A percentile compares a stretch with the other conserved stretches of the same genome.
Evolutionary conservation across 2,888 invertebrate genomes (phyloP).

Genomic region (Acronicta aceris): DNA sequence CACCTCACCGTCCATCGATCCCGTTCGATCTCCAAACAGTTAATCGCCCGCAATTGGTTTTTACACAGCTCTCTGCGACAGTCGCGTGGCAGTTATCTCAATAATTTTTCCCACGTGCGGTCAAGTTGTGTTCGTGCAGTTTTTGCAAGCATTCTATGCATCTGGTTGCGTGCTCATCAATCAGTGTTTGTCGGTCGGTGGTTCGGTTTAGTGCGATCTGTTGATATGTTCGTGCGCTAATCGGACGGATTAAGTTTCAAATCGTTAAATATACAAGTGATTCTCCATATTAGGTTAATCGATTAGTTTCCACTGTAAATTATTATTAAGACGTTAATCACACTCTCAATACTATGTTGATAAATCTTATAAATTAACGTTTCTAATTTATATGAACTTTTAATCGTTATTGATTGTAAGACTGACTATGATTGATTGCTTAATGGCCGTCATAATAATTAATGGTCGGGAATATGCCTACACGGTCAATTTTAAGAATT

Average conservation of each 20-base stretch:
- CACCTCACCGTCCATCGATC: conserved; percentile 70
- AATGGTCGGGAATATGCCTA: conserved; percentile 3
- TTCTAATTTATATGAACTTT: conserved; percentile 21
- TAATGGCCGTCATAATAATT: conserved; percentile 8
- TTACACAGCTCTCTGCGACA: conserved; percentile 51
- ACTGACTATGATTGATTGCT: conserved; percentile 24
- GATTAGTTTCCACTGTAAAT: conserved; percentile 7
- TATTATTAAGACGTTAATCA: conserved; percentile 1
- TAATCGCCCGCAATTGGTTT: conserved; percentile 70
- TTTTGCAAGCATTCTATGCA: conserved; percentile 56
- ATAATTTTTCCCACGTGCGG: conserved; percentile 55
- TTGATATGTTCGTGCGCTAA: conserved; percentile 20
- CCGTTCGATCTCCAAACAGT: conserved; percentile 71
- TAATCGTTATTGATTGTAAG: conserved; percentile 13
- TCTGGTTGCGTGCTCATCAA: conserved; percentile 52
- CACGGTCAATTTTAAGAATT: neutral
- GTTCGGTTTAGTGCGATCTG: conserved; percentile 58
- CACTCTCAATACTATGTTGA: conserved; percentile 9
- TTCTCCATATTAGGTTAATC: conserved; percentile 13
- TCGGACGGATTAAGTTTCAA: conserved; percentile 14
- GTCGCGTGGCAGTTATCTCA: conserved; percentile 59
- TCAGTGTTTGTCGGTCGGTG: conserved; percentile 63
- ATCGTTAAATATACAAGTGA: conserved; percentile 11
- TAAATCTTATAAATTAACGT: conserved; percentile 24
- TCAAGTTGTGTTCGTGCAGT: conserved; percentile 56